phyloP scores from a whole-genome alignment of 2,888 invertebrate species.

The Rhagonycha fulva region DNA sequence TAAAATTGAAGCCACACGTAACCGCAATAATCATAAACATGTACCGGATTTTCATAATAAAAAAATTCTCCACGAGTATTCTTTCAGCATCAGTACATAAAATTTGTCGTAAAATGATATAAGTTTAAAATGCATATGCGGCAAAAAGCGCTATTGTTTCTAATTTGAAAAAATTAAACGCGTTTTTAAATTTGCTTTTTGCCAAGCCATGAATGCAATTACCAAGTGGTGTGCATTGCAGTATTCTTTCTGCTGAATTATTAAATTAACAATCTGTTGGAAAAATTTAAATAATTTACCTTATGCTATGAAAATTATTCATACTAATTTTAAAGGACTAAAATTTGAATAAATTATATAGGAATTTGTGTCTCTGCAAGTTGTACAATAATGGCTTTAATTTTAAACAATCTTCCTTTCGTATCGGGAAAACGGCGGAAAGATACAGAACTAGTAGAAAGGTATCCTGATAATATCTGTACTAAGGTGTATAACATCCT shows the following conservation, averaged over 20 bases:
- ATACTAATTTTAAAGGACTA: background rate
- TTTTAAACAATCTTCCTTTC: slow-evolving; percentile 10
- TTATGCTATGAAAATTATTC: background rate
- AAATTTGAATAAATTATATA: background rate
- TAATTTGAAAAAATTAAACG: slow-evolving; percentile 25
- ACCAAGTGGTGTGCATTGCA: background rate
- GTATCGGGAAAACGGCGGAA: slow-evolving; percentile 13
- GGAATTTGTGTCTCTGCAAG: background rate
- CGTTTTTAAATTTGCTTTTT: slow-evolving; percentile 25
- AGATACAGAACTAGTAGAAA: slow-evolving; percentile 14
- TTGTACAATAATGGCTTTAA: slow-evolving; percentile 13
- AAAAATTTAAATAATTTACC: slow-evolving; percentile 8
- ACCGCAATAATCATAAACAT: background rate
- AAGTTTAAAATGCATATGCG: slow-evolving; percentile 17
- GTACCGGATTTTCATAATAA: background rate
- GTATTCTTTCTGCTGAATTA: background rate
- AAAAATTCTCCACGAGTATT: background rate
- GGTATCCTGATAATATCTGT: slow-evolving; percentile 27
- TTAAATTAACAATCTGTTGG: background rate
- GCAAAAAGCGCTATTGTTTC: slow-evolving; percentile 12
- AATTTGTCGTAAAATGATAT: slow-evolving; percentile 13
- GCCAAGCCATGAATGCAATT: slow-evolving; percentile 13
- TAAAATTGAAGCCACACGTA: background rate
- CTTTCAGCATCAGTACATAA: background rate
- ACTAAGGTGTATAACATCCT: slow-evolving; percentile 21